Base-by-base conservation (phyloP, 35 echinoderm and acorn worm species). In the Amphiura filiformis region DNA sequence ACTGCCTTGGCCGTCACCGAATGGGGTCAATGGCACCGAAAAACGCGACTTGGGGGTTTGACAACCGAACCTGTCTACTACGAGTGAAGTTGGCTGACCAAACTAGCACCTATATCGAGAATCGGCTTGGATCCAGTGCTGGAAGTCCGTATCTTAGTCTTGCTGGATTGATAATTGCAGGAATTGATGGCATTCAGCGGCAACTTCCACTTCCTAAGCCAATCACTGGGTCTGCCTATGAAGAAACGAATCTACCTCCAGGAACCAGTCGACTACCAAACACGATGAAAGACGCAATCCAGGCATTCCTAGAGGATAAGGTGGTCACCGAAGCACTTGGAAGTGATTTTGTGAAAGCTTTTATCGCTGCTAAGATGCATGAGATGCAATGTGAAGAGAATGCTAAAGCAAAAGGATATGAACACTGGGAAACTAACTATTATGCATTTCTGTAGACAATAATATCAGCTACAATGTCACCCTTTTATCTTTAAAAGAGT, bases 11-110 rank as follows among this genome's bases (percentile, higher is more conserved):
- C 38, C 76, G 89, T 61, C n/a, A n/a, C n/a, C 18, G 80, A 85
- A 30, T 34, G 9, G 31, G 32, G 15, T 56, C 39, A 2, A 79
- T 91, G 35, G 84, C 88, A 17, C 88, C 93, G 0, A 81, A 30
- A 76, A 90, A 94, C 75, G 93, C 85, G 1, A 88, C 93, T 0
- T 95, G 93, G 93, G 93, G 89, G 75, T 34, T 92, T 34, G 93
- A 88, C 57, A 95, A 95, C 31, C 80, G 93, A 32, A 89, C 85
- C 23, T 92, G 93, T 39, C 86, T 86, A 17, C 42, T 95, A 12
- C 86, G 90, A 22, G 39, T 89, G 32, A 91, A 92, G 76, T 40
- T 87, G 14, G 33, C 38, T 13, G 89, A 85, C 30, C 90, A 96
- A 4, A 30, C 26, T 4, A 91, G 90, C 37, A 87, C 87, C 28